Evolutionary conservation across 2,888 invertebrate genomes (phyloP), one percentile per base, ranked within the genome.

Genomic region (Adelognathus sp.): DNA sequence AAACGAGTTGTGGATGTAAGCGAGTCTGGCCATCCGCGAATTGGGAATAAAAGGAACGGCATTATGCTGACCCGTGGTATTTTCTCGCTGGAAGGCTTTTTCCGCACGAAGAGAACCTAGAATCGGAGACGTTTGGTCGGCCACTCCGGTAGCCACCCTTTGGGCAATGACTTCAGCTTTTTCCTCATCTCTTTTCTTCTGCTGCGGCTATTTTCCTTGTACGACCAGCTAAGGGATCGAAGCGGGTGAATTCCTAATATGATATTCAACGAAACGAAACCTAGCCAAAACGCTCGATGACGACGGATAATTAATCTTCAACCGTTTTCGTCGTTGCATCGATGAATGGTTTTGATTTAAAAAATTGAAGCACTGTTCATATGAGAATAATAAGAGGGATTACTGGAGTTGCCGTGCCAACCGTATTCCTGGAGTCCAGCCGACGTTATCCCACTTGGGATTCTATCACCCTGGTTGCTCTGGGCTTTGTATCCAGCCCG

Each of bases 361-460:
- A 52, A 2, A 50, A 50, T 50, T 24, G 7, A 71, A 66, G 66
- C 27, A 24, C 44, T 29, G 33, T 39, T 60, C 9, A 29, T 11
- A 31, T 14, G 18, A 50, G 21, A 41, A n/a, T 33, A 18, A 50
- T 21, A 18, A 27, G 63, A 24, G 54, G 9, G 24, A 29, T 31
- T 33, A 4, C 5, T 18, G 44, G 36, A 63, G 36, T 24, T 21
- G 36, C 39, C 44, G 27, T 56, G 56, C 24, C 39, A 33, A 50
- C 39, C 9, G 27, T 54, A 58, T 54, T 64, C 7, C 33, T 64
- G 67, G 56, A 73, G 16, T 14, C 21, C 9, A 21, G 73, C 67
- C 73, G 73, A 78, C 56, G 29, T 52, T 46, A 5, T 33, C 54
- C 46, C 61, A 56, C 54, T 60, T 54, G 72, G 27, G 29, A 39